A percentile compares a stretch with the other conserved stretches of the same genome.
These are phyloP conservation scores for Euura saliciscinereae DNA, from an alignment of 1,140 invertebrate genomes.

Conservation along the genomic window DNA sequence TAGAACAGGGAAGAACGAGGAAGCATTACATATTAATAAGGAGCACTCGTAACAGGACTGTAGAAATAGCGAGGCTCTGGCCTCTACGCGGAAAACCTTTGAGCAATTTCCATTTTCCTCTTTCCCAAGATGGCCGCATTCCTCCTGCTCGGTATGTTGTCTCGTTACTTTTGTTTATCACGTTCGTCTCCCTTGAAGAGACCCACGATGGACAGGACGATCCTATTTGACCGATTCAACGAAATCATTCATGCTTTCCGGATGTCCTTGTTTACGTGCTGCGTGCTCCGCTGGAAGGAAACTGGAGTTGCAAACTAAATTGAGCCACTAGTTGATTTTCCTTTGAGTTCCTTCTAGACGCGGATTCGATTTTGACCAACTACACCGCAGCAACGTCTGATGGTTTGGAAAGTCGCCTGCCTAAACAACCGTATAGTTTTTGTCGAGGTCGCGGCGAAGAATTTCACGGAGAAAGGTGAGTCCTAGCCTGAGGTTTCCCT, in stretches of 20 bases:
- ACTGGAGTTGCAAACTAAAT: too few species aligned
- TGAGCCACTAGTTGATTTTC: too few species aligned
- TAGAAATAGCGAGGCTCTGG: neutral
- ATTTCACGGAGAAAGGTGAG: conserved; percentile 45
- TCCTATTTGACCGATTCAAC: too few species aligned
- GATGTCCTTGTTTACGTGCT: conserved; percentile 2
- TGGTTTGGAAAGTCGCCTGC: too few species aligned
- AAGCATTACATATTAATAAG: conserved; percentile 5
- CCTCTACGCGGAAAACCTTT: neutral
- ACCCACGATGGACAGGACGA: too few species aligned
- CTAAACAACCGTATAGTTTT: neutral
- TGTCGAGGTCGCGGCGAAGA: neutral
- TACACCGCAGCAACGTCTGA: too few species aligned
- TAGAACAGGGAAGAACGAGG: neutral
- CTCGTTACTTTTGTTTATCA: conserved; percentile 5
- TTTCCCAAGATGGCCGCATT: neutral
- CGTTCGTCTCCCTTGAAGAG: neutral
- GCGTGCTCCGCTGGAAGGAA: neutral
- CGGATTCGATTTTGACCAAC: too few species aligned
- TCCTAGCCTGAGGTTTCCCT: conserved; percentile 32
- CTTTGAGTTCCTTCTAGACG: too few species aligned
- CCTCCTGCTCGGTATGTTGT: neutral
- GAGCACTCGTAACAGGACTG: neutral
- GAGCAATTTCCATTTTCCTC: neutral
- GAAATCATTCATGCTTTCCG: neutral